Base-by-base conservation (phyloP, 2,888 invertebrate genomes). In the Anarsia innoxiella region DNA sequence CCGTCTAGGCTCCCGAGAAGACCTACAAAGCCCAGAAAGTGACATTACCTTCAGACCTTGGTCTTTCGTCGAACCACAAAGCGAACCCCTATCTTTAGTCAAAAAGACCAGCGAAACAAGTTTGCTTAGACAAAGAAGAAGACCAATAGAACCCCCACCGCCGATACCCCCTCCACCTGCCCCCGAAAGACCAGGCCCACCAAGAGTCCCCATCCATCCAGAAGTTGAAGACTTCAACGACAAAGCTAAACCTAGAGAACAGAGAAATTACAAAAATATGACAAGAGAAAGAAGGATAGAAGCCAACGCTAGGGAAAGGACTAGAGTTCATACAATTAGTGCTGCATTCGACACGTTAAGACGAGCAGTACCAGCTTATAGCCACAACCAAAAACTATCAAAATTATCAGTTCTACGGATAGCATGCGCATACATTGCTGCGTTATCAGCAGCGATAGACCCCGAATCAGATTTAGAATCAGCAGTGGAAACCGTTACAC, bases 261-360 rank as follows among this genome's bases (percentile, higher is more conserved):
- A 94, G 59, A 86, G 95, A 46, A 96, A 96, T 68, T 97, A 97
- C 76, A 97, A 97, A 66, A 97, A 96, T 68, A 96, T 97, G 96
- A 97, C 95, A 0, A 87, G 95, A 12, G 96, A 96, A 66, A 83
- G 97, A 49, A 86, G 97, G 47, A 95, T 97, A 61, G 97, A 97
- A 67, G 97, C 97, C 0, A 97, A 97, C 64, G 97, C 97, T 0
- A 86, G 97, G 3, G 97, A 97, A 66, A 80, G 97, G 41, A 95
- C 96, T 3, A 86, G 97, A 35, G 97, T 97, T 0, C 97, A 97
- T 70, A 97, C 97, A 1, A 97, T 97, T 49, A 96, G 96, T 59
- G 96, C 96, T 0, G 97, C 97, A 0, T 97, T 97, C 66, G 97
- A 97, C 49, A 95, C 93, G 1, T 80, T 97, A 6, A 87, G 97